Percentiles rank a stretch among this genome's conserved stretches.
phyloP scores from a whole-genome alignment of 2,888 invertebrate genomes.

The Pedicia rivosa region DNA sequence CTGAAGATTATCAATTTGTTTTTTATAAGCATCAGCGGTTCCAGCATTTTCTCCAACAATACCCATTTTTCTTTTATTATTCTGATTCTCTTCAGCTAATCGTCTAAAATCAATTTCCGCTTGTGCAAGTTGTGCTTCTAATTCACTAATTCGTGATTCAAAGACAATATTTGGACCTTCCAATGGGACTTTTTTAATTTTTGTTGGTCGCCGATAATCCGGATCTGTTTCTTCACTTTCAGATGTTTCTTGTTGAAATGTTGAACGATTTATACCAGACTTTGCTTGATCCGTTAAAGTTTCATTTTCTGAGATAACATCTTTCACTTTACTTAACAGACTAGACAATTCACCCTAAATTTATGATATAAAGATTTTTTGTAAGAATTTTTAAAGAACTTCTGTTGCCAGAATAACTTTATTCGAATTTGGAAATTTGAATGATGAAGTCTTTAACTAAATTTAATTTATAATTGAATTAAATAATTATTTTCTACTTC shows the following conservation, averaged over 20 bases:
- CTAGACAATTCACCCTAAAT: slow-evolving; percentile 55
- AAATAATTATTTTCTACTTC: no score
- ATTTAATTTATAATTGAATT: no score
- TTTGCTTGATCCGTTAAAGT: slow-evolving; percentile 63
- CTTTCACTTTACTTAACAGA: slow-evolving; percentile 65
- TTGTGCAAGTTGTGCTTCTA: slow-evolving; percentile 70
- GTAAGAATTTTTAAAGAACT: no score
- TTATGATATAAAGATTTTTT: no score
- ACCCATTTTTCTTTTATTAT: slow-evolving; percentile 29
- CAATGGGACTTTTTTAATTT: slow-evolving; percentile 28
- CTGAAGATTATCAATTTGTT: slow-evolving; percentile 53
- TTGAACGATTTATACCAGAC: slow-evolving; percentile 43
- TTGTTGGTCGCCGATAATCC: slow-evolving; percentile 11
- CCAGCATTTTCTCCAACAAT: slow-evolving; percentile 30
- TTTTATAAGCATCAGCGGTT: slow-evolving; percentile 39
- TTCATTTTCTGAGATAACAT: slow-evolving; percentile 73
- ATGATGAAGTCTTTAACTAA: no score
- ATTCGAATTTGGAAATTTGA: no score
- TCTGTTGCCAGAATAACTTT: no score
- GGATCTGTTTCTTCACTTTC: slow-evolving; percentile 31
- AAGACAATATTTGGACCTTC: slow-evolving; percentile 69
- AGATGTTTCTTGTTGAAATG: slow-evolving; percentile 39
- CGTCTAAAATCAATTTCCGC: slow-evolving; percentile 60
- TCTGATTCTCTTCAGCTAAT: slow-evolving; percentile 46
- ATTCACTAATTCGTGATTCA: slow-evolving; percentile 68